Conservation (phyloP, 1,140 invertebrate genomes). For the Rhynchophorus ferrugineus region DNA sequence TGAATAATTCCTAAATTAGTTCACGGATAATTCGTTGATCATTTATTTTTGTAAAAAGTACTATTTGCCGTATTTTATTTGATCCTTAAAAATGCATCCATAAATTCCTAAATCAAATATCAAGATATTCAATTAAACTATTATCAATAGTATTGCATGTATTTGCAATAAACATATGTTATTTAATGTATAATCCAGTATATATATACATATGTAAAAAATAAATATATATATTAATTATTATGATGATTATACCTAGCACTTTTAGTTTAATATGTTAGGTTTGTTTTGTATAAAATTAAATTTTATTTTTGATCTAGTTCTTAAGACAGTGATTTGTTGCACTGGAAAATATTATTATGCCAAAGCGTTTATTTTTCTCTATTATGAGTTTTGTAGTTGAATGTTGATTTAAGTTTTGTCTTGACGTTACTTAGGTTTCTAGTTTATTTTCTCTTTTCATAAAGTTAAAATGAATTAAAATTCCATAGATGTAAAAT, state of each 20-base stretch:
- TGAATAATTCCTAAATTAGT: no score
- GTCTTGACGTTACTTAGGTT: constrained; percentile 10
- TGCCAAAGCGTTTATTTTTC: constrained; percentile 36
- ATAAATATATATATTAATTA: constrained; percentile 10
- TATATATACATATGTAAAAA: constrained; percentile 21
- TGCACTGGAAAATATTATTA: constrained; percentile 27
- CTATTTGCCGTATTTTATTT: no score
- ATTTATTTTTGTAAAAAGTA: no score
- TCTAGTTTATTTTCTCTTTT: constrained; percentile 17
- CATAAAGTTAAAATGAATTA: constrained; percentile 12
- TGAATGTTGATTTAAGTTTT: constrained; percentile 16
- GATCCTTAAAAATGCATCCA: no score
- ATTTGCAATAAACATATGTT: constrained; percentile 8
- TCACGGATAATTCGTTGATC: no score
- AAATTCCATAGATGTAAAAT: constrained; percentile 27
- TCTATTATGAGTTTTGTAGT: constrained; percentile 11
- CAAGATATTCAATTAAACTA: constrained; percentile 9
- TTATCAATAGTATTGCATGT: constrained; percentile 11
- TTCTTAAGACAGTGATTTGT: constrained; percentile 29
- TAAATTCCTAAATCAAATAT: no score
- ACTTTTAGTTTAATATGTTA: not conserved
- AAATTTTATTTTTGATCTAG: constrained; percentile 30
- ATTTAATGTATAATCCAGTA: constrained; percentile 23
- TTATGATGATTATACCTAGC: not conserved
- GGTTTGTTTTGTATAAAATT: constrained; percentile 37